Evolutionary conservation across 2,797 vertebrate species (phyloP), one percentile per base, ranked within the genome.

Genomic region (Hafferia zeledoni): DNA sequence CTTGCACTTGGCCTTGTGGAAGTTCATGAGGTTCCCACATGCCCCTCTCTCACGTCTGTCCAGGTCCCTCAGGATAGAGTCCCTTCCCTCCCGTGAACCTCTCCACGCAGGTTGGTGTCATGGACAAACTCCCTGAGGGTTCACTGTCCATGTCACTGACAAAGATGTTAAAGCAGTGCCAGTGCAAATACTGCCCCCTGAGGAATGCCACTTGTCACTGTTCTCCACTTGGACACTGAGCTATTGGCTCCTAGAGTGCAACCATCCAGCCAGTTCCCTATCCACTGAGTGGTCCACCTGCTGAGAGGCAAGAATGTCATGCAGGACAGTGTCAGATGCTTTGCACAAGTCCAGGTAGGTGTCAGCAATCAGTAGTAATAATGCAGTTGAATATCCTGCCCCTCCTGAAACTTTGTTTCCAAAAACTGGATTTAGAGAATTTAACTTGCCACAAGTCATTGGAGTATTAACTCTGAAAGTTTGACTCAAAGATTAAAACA

Each of bases 31-130:
- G 4, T 17, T 47, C 41, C 25, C 22, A 11, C 1, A 2, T 41
- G 30, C 8, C 25, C 9, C 14, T 30, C 30, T 17, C 55, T 47
- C 0, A 0, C 2, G 16, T 31, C 31, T 75, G 31, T 55, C 61
- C 17, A 31, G 27, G 55, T 43, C 15, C 16, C 35, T 82, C 53
- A 35, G 19, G 52, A 9, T 69, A 23, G 49, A 6, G 24, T 24
- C 86, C 41, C 31, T 69, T 63, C 52, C 49, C 13, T 43, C 15
- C 31, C 43, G 10, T 24, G 0, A 1, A 3, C 28, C 33, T 31
- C 31, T 31, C 11, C 70, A 55, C 13, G 12, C 35, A 24, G 5
- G 15, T 61, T 61, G 63, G 15, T 68, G 31, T 55, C 9, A 28
- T 43, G 47, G 28, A 1, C 15, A 69, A 14, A 43, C 18, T 49